Evolutionary conservation across 23 tunicate genomes (phyloP).

Genomic region (Aplidium turbinatum): DNA sequence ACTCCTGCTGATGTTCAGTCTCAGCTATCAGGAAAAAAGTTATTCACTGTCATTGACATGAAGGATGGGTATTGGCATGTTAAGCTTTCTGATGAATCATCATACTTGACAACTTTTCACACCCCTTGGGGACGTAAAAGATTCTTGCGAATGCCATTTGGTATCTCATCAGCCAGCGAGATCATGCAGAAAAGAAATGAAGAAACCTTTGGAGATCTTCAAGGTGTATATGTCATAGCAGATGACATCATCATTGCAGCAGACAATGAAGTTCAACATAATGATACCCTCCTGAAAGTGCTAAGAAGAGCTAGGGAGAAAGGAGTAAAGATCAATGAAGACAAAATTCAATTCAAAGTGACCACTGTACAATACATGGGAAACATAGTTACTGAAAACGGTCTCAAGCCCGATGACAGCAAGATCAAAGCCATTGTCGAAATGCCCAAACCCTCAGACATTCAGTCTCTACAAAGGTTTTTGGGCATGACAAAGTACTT

Average conservation of each 20-base stretch:
- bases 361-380: constrained; percentile 27
- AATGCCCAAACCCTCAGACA: constrained; percentile 24
- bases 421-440: constrained; percentile 11
- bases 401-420: not conserved
- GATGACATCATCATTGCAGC: constrained; percentile 39
- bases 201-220: constrained; percentile 27
- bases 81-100: constrained; percentile 18
- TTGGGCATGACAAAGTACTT: constrained; percentile 12
- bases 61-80: constrained; percentile 55
- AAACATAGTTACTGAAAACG: not conserved
- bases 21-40: constrained; percentile 12
- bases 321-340: constrained; percentile 10
- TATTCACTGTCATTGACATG: constrained; percentile 46
- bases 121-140: constrained; percentile 47
- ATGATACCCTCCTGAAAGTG: not conserved
- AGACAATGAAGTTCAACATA: constrained; percentile 22
- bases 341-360: constrained; percentile 29
- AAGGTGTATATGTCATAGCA: constrained; percentile 37
- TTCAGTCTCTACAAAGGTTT: not conserved
- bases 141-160: constrained; percentile 48
- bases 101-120: constrained; percentile 37
- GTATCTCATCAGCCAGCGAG: constrained; percentile 41
- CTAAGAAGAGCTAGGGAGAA: constrained; percentile 9
- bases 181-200: constrained; percentile 43
- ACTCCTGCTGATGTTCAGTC: constrained; percentile 27